These are phyloP conservation scores for Monopterus albus DNA, from an alignment of 2,113 vertebrate genomes.

Conservation along the genomic window DNA sequence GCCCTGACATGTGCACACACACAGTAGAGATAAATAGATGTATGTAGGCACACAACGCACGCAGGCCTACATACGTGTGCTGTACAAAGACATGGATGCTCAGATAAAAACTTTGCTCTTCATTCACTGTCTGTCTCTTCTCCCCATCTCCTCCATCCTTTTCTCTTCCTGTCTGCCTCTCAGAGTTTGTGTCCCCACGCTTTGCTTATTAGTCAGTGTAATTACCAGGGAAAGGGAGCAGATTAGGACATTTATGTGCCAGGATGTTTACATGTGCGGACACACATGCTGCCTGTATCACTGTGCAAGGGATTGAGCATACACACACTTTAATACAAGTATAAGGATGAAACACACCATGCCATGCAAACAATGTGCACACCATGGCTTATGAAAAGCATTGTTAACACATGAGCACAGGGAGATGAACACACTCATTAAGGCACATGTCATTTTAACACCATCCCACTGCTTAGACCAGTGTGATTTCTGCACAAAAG, in stretches of 20 bases:
- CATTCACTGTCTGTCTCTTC: conserved; percentile 52
- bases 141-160: conserved; percentile 18
- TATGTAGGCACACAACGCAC: background rate
- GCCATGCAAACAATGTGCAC: too few relatives aligned
- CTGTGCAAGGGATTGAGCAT: conserved; percentile 37
- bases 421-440: background rate
- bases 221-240: conserved; percentile 75
- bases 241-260: conserved; percentile 70
- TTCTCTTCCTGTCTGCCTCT: background rate
- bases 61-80: conserved; percentile 4
- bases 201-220: conserved; percentile 76
- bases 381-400: background rate
- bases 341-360: conserved; percentile 1
- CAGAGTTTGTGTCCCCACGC: conserved; percentile 30
- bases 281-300: conserved; percentile 52
- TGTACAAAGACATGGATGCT: conserved; percentile 22
- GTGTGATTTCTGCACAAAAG: too few relatives aligned
- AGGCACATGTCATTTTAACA: background rate
- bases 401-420: background rate
- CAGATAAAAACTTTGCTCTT: conserved; percentile 42
- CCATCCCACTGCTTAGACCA: background rate
- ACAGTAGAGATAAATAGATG: background rate
- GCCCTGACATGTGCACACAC: conserved; percentile 55
- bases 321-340: background rate
- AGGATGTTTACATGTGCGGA: conserved; percentile 73